Evolutionary conservation across 2,888 invertebrate species (phyloP), one percentile per base, ranked within the genome.

Genomic region (Pandemis cinnamomeana): DNA sequence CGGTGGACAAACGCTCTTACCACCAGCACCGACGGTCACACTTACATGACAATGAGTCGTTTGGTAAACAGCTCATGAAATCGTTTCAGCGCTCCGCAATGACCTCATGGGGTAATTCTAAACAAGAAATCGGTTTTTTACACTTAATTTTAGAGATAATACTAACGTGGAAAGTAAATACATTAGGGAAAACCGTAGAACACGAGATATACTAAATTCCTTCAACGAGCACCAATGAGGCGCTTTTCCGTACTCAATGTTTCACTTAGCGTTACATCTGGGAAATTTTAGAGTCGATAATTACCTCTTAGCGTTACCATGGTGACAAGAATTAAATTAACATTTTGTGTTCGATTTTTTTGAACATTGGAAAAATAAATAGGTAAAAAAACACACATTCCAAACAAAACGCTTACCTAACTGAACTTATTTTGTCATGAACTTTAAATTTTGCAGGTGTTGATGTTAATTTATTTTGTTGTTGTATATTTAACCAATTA

Each of bases 21-120:
- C 63, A 27, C 5, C 27, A 44, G 62, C 44, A 36, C 5, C 36
- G 5, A 46, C 55, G 27, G 51, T 53, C 55, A 41, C 27, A 63
- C 68, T 58, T 46, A 60, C 11, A 64, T 64, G 68, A 72, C 72
- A 69, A 72, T 72, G 58, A 68, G 41, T 69, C 68, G 67, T 71
- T 67, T 41, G 13, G 15, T 67, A 51, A 61, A 62, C 61, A 41
- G 62, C 55, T 63, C 55, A 58, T 69, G 48, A 64, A 63, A 27
- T 42, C 20, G 55, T 51, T 72, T 46, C 53, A 44, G 62, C 27
- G 48, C 46, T 48, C 44, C 46, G 51, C 27, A n/a, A 46, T 71
- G 67, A 68, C 58, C 42, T 58, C 67, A 46, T 51, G 44, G 27
- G 60, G 53, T 67, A 67, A 67, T 53, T 42, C 67, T 42, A 36